Base-by-base conservation (phyloP, 2,888 invertebrate genomes). In the Thecophora atra region DNA sequence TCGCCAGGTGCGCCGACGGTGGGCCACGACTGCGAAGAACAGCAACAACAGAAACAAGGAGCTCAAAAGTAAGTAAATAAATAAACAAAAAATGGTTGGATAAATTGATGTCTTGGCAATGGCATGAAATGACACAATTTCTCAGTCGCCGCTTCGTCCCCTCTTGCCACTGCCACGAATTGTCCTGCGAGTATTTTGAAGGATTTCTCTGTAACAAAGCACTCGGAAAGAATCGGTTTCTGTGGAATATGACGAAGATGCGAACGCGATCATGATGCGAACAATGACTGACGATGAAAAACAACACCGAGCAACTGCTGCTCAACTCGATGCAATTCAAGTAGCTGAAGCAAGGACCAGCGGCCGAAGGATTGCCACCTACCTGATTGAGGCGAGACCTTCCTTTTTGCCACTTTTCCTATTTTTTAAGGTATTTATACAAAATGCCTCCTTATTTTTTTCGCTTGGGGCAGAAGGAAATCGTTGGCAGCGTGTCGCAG, bases 61-160 rank as follows among this genome's bases (percentile, higher is more conserved):
- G 2, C 15, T 37, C 19, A 54, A 37, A 54, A 54, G 21, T 56
- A 26, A 15, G 37, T 24, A 28, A 24, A 30, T 42, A 58, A 58
- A 69, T 69, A 69, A 69, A 67, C 56, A 56, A n/a, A n/a, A n/a
- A 67, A 54, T 54, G 24, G n/a, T 13, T 58, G 17, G 26, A 58
- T 58, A 28, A 58, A 69, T 58, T 44, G 60, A 66, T 51, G 64
- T 52, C 30, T 19, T 28, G 21, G 37, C 47, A 6, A 69, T 74
- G 76, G 75, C 76, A 76, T 75, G 73, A 77, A 77, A 75, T 77
- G 76, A 77, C 77, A 77, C 76, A 77, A 77, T 77, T 77, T 77
- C 71, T 74, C 74, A 73, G 76, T 70, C 62, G 47, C 13, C 24
- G 19, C 42, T 13, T n/a, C 44, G 2, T 7, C n/a, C 26, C 15